Evolutionary conservation across 2,113 vertebrate species (phyloP), one percentile per base, ranked within the genome.

Genomic region (Salvelinus alpinus): DNA sequence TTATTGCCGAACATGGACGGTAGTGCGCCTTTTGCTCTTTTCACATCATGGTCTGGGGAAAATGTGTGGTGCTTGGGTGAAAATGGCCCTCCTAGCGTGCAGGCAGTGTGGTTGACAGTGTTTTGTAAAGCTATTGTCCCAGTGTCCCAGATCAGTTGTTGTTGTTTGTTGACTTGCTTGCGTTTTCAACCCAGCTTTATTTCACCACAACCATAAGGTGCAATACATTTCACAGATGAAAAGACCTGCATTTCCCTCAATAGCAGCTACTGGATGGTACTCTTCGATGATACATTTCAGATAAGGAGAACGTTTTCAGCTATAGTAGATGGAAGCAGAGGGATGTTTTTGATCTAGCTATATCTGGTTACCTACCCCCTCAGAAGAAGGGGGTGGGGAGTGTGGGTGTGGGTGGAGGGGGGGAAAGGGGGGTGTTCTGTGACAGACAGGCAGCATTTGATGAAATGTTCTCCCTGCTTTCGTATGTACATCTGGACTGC

Each of bases 401-500:
- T 54, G 51, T 54, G 51, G 18, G 51, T 18, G 38, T 48, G 47
- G 6, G 12, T 14, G 47, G 57, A 8, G 2, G n/a, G 5, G 48
- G 59, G 38, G 38, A 11, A 3, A 22, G 4, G 20, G n/a, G 7
- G n/a, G n/a, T 62, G 59, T n/a, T 24, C 59, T n/a, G 13, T 22
- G 59, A 62, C 18, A 62, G 13, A 62, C 18, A 8, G 59, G n/a
- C 51, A 62, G 59, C n/a, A 62, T n/a, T 62, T 62, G 59, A 62
- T 16, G n/a, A 62, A 14, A 62, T 62, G 60, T 72, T 27, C 72
- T n/a, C 74, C 20, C 11, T 24, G 60, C 62, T 80, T 82, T 80
- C 47, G 27, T 70, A 34, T 60, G 76, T 86, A 86, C 82, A 84
- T 90, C 83, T 89, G 80, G 79, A 44, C 8, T 44, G 38, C 38